These are phyloP conservation scores for Eupithecia pulchellata DNA, from an alignment of 2,888 invertebrate genomes.

Conservation along the genomic window DNA sequence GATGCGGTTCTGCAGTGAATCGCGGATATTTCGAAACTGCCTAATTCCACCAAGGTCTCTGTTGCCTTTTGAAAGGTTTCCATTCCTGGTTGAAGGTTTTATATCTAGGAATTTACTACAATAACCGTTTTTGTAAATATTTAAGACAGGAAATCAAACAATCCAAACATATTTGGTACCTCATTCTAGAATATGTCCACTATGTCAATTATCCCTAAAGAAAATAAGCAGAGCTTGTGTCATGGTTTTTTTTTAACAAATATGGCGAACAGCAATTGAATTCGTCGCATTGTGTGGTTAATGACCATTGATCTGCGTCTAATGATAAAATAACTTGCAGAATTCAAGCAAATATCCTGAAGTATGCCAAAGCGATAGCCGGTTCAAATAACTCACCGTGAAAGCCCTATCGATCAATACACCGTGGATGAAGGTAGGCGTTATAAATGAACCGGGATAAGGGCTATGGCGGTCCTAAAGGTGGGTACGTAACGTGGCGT, in stretches of 20 bases:
- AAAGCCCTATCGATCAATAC: slow-evolving; percentile 19
- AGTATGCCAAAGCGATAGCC: neutral
- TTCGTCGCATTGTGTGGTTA: too few species aligned
- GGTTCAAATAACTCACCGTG: slow-evolving; percentile 11
- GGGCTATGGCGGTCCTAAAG: slow-evolving; percentile 9
- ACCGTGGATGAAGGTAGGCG: slow-evolving; percentile 21
- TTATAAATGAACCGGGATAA: slow-evolving; percentile 29
- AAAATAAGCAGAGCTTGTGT: neutral
- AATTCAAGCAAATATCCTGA: neutral
- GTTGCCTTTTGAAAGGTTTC: slow-evolving; percentile 30
- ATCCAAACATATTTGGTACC: neutral
- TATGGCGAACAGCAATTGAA: too few species aligned
- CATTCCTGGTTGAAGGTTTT: slow-evolving; percentile 23
- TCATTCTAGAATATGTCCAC: too few species aligned
- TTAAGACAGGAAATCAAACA: neutral
- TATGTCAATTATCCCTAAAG: neutral
- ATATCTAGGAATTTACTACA: neutral
- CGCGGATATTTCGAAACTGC: slow-evolving; percentile 58
- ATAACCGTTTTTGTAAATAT: neutral
- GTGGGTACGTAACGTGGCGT: too few species aligned
- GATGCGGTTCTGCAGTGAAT: slow-evolving; percentile 51
- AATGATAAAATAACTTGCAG: neutral
- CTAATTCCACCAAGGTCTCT: slow-evolving; percentile 59
- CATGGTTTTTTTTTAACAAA: neutral
- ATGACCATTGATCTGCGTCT: too few species aligned